Conservation (phyloP, 92 coral and sea anemone species). For the Phenganax stokvisi region DNA sequence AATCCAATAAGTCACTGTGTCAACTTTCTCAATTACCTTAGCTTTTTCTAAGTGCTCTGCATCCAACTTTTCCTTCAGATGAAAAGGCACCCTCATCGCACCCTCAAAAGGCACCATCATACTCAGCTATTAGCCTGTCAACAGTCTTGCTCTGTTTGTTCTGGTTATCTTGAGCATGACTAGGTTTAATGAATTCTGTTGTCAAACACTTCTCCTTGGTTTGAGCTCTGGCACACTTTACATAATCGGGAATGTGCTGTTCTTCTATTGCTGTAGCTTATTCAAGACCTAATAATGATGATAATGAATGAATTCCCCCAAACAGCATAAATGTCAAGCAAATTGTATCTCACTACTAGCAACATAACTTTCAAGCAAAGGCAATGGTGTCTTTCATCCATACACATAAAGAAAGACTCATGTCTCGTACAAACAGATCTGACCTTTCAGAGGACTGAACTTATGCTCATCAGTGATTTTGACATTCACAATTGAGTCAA, state of each 20-base stretch:
- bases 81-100: background rate
- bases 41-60: background rate
- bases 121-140: background rate
- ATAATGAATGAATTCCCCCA: background rate
- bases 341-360: background rate
- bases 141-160: too few relatives aligned
- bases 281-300: background rate
- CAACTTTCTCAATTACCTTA: background rate
- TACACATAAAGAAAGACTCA: slow-evolving; percentile 12
- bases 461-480: slow-evolving; percentile 27
- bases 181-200: too few relatives aligned
- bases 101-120: background rate
- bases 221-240: background rate
- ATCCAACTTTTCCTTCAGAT: background rate
- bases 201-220: too few relatives aligned
- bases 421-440: background rate
- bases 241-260: background rate
- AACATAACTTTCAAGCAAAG: slow-evolving; percentile 15
- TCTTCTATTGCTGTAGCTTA: background rate
- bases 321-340: slow-evolving; percentile 3
- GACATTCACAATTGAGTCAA: slow-evolving; percentile 23
- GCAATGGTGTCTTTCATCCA: slow-evolving; percentile 1
- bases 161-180: too few relatives aligned
- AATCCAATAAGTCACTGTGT: background rate
- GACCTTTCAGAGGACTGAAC: slow-evolving; percentile 4